phyloP scores from a whole-genome alignment of 2,888 invertebrate genomes.

The Epistrophe eligans region DNA sequence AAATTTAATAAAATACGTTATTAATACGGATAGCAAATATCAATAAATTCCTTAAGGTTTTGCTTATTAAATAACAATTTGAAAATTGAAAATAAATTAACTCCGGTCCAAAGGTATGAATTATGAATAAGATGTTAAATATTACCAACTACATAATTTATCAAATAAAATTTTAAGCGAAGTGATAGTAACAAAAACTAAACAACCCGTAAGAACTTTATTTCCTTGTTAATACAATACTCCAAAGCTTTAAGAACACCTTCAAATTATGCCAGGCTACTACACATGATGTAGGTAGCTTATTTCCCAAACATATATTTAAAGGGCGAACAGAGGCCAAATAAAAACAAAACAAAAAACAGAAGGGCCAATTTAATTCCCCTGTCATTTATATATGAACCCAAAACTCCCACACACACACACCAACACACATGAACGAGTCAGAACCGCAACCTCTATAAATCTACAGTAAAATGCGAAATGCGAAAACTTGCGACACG shows the following conservation, averaged over 20 bases:
- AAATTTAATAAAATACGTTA: no score
- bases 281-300: not conserved
- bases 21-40: no score
- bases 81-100: no score
- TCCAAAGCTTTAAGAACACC: not conserved
- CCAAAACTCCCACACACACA: constrained; percentile 12
- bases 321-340: not conserved
- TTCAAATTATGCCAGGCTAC: not conserved
- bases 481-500: constrained; percentile 70
- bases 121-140: no score
- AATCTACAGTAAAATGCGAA: constrained; percentile 64
- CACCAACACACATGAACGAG: not conserved
- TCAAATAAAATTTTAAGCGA: no score
- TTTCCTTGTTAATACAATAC: not conserved
- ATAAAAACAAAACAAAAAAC: constrained; percentile 28
- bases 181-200: constrained; percentile 42
- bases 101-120: no score
- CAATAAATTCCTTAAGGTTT: no score
- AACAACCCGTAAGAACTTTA: constrained; percentile 2
- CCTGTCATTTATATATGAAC: constrained; percentile 38
- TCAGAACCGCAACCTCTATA: constrained; percentile 38
- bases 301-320: not conserved
- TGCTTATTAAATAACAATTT: no score
- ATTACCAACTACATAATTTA: no score
- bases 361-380: constrained; percentile 56